Evolutionary conservation across 2,113 vertebrate genomes (phyloP), one percentile per base, ranked within the genome.

Genomic region (Dolichotis patagonum): DNA sequence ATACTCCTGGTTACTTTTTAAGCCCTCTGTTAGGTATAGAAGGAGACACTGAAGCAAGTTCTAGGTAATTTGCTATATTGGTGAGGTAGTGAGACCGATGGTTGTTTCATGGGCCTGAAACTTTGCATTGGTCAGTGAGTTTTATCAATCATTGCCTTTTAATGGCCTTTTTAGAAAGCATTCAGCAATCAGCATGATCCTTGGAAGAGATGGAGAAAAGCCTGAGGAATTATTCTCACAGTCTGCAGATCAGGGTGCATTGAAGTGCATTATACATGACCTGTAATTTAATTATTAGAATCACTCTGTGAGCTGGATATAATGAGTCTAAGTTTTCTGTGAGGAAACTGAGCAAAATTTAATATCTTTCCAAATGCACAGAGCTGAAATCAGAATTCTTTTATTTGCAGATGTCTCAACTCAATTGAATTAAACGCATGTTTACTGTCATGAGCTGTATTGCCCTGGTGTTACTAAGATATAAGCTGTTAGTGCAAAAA

Each of bases 331-430:
- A 19, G 9, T 65, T 92, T 83, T 83, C 89, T 30, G 24, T 80
- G 71, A 90, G 16, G 35, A 90, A 86, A 95, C 2, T 20, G 41
- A 87, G 43, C 19, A 81, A 78, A 96, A 88, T 49, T 46, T 88
- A 88, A 8, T 65, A 86, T 86, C 41, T 67, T 85, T 43, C 46
- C 38, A 32, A 75, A 90, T 87, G 67, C 41, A 80, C 17, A 28
- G 35, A 43, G 7, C 41, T 84, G 62, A 92, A 80, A 84, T 84
- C 62, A 67, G 28, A 88, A n/a, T 67, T 38, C 41, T 73, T 89
- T 92, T 93, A 26, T 56, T 97, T 67, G 94, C 43, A 85, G 65
- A 73, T 92, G 94, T 13, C 3, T 84, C 24, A 80, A 22, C n/a
- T 86, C 24, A 52, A 20, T 4, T 43, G 73, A 96, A 75, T 54